Evolutionary conservation across 2,113 vertebrate genomes (phyloP).

Genomic region (Notothenia coriiceps): DNA sequence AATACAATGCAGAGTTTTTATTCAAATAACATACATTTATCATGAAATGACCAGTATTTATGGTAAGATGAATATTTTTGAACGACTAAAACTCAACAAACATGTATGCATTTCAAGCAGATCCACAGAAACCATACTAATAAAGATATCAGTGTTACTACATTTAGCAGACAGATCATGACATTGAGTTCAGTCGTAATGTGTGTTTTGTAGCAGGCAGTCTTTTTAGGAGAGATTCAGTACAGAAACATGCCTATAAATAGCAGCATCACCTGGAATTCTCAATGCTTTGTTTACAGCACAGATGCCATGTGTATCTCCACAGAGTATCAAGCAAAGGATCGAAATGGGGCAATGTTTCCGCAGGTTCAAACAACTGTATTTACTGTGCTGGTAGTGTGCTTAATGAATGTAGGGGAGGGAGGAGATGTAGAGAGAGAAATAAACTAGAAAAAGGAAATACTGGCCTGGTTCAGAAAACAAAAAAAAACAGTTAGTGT

Average conservation of each 20-base stretch:
- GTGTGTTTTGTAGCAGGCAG: conserved; percentile 6
- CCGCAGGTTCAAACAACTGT: conserved; percentile 27
- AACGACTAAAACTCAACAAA: background rate
- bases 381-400: conserved; percentile 8
- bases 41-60: background rate
- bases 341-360: conserved; percentile 60
- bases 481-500: background rate
- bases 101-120: background rate
- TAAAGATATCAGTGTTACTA: background rate
- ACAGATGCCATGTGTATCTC: conserved; percentile 46
- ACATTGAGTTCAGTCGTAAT: background rate
- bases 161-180: background rate
- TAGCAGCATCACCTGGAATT: conserved; percentile 36
- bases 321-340: conserved; percentile 24
- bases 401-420: background rate
- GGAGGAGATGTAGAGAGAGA: background rate
- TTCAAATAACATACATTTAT: background rate
- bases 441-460: background rate
- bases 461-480: background rate
- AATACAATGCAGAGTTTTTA: background rate
- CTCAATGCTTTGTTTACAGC: background rate
- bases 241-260: conserved; percentile 31
- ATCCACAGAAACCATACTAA: background rate
- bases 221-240: conserved; percentile 22
- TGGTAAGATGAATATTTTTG: background rate